These are phyloP conservation scores for Pogonomyrmex barbatus DNA, from an alignment of 1,140 invertebrate species.

Conservation along the genomic window DNA sequence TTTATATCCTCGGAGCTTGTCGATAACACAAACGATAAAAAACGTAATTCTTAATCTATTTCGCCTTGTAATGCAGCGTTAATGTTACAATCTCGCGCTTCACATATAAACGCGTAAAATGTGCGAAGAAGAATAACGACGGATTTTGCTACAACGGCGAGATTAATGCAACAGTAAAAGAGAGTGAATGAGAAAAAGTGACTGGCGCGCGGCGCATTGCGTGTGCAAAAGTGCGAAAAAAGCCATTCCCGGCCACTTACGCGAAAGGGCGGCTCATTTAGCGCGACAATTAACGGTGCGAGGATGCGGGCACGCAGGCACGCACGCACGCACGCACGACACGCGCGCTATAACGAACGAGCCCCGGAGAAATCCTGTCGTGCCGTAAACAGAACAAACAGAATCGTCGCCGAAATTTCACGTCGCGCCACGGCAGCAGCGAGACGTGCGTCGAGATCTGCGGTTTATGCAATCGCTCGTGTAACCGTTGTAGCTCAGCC, in stretches of 20 bases:
- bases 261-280: constrained; percentile 24
- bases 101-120: neutral
- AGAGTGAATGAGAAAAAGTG: constrained; percentile 25
- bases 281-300: constrained; percentile 35
- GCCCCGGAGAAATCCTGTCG: constrained; percentile 15
- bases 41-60: neutral
- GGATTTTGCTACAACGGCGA: constrained; percentile 24
- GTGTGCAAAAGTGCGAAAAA: constrained; percentile 15
- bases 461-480: constrained; percentile 47
- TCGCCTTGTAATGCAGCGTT: neutral
- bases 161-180: constrained; percentile 30
- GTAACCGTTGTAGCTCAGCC: constrained; percentile 25
- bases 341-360: neutral
- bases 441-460: neutral
- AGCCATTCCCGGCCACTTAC: neutral
- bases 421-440: neutral
- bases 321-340: neutral
- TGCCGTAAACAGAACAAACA: neutral
- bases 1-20: neutral
- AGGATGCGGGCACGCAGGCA: neutral
- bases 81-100: neutral
- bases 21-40: neutral
- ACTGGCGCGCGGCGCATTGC: neutral
- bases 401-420: constrained; percentile 34
- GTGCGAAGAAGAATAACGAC: neutral